Conservation (phyloP, 2,113 vertebrate genomes). For the Balaeniceps rex region DNA sequence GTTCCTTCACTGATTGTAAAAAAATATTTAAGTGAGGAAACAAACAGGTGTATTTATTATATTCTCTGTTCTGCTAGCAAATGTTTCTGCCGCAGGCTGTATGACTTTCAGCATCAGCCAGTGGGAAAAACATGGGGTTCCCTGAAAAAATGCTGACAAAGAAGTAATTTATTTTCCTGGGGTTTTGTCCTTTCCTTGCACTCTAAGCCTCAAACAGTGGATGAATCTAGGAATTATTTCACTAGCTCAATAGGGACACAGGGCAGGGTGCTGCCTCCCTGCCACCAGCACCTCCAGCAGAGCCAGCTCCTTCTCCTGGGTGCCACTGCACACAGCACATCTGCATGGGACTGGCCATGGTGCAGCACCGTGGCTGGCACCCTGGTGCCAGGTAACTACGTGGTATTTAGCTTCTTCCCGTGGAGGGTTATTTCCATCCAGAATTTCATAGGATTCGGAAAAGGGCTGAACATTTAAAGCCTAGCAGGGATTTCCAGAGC, state of each 20-base stretch:
- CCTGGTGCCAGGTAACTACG: neutral
- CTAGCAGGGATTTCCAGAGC: neutral
- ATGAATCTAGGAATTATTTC: neutral
- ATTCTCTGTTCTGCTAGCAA: neutral
- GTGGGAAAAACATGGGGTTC: neutral
- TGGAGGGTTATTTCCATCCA: neutral
- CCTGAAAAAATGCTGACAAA: neutral
- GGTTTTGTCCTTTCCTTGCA: neutral
- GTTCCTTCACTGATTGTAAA: neutral
- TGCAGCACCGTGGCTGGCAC: neutral
- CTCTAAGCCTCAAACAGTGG: neutral
- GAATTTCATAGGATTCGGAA: neutral
- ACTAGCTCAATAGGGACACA: neutral
- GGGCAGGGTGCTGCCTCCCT: neutral
- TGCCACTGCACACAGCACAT: accelerated
- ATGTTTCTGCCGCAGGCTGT: neutral
- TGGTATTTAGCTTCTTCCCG: neutral
- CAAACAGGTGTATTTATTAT: neutral
- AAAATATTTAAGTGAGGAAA: neutral
- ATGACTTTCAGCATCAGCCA: neutral
- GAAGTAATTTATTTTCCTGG: neutral
- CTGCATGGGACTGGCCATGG: neutral
- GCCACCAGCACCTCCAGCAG: neutral
- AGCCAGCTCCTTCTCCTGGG: neutral
- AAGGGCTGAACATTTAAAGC: neutral